Conservation (phyloP, 2,888 invertebrate species). For the Thera britannica region DNA sequence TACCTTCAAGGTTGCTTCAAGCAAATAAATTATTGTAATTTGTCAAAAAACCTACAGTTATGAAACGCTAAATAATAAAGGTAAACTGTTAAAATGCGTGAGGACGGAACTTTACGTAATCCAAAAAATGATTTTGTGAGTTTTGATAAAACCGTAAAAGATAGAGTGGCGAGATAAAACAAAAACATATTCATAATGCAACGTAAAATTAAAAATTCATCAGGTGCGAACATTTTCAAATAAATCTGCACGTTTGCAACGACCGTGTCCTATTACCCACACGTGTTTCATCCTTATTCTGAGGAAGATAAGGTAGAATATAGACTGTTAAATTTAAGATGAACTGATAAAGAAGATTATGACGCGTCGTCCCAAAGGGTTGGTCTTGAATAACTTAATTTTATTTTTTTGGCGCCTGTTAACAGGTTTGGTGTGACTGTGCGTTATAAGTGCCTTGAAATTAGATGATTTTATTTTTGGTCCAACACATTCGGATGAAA, state of each 20-base stretch:
- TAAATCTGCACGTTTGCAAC: slow-evolving; percentile 30
- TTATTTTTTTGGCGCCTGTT: slow-evolving; percentile 57
- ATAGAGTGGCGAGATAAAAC: slow-evolving; percentile 30
- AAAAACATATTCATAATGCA: slow-evolving; percentile 22
- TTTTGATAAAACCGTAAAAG: slow-evolving; percentile 19
- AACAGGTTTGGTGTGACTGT: slow-evolving; percentile 51
- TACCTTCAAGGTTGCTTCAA: no score
- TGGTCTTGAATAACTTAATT: slow-evolving; percentile 65
- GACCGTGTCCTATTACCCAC: slow-evolving; percentile 18
- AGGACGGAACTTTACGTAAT: not conserved
- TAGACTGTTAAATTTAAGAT: slow-evolving; percentile 37
- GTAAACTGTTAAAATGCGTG: not conserved
- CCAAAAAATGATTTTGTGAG: slow-evolving; percentile 8
- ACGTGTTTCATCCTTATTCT: slow-evolving; percentile 32
- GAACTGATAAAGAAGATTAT: slow-evolving; percentile 60
- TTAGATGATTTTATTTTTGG: slow-evolving; percentile 45
- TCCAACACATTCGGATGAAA: slow-evolving; percentile 34
- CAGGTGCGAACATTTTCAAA: slow-evolving; percentile 34
- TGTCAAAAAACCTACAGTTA: no score
- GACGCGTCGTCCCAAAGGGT: slow-evolving; percentile 54
- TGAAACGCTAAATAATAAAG: not conserved
- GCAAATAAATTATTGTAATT: no score
- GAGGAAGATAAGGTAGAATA: slow-evolving; percentile 35
- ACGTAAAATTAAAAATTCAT: slow-evolving; percentile 31
- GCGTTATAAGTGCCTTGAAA: slow-evolving; percentile 47